Evolutionary conservation across 1,140 invertebrate genomes (phyloP).

Genomic region (Gonatopus flavifemur): DNA sequence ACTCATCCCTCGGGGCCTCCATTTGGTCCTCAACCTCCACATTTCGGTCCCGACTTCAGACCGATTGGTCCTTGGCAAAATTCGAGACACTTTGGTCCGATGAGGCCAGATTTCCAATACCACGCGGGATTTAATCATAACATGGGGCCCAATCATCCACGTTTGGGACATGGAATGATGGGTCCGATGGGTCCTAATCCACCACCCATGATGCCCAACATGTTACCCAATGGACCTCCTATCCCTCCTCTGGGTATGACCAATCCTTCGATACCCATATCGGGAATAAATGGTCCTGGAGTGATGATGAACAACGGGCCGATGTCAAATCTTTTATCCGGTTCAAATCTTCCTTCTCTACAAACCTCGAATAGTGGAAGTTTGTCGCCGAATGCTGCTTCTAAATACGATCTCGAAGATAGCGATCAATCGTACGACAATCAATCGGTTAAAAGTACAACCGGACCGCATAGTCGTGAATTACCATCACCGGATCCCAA

Average conservation of each 20-base stretch:
- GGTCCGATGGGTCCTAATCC: slow-evolving; percentile 48
- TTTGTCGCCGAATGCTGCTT: slow-evolving; percentile 16
- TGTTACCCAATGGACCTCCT: slow-evolving; percentile 37
- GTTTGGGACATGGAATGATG: slow-evolving; percentile 44
- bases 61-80: slow-evolving; percentile 52
- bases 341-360: slow-evolving; percentile 13
- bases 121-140: slow-evolving; percentile 48
- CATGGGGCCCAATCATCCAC: slow-evolving; percentile 38
- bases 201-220: slow-evolving; percentile 43
- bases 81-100: slow-evolving; percentile 46
- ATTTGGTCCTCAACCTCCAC: slow-evolving; percentile 33
- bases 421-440: slow-evolving; percentile 24
- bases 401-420: slow-evolving; percentile 31
- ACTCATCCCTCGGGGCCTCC: slow-evolving; percentile 41
- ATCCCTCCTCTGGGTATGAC: slow-evolving; percentile 32
- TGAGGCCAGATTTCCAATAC: slow-evolving; percentile 50
- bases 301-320: slow-evolving; percentile 44
- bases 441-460: slow-evolving; percentile 9
- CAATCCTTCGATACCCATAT: slow-evolving; percentile 28
- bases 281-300: slow-evolving; percentile 29
- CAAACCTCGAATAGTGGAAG: slow-evolving; percentile 20
- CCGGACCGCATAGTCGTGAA: slow-evolving; percentile 39
- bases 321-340: slow-evolving; percentile 25
- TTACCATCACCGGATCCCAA: slow-evolving; percentile 62
- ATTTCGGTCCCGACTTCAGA: slow-evolving; percentile 46